Conservation (phyloP, 2,113 vertebrate species). For the Labeo rohita region DNA sequence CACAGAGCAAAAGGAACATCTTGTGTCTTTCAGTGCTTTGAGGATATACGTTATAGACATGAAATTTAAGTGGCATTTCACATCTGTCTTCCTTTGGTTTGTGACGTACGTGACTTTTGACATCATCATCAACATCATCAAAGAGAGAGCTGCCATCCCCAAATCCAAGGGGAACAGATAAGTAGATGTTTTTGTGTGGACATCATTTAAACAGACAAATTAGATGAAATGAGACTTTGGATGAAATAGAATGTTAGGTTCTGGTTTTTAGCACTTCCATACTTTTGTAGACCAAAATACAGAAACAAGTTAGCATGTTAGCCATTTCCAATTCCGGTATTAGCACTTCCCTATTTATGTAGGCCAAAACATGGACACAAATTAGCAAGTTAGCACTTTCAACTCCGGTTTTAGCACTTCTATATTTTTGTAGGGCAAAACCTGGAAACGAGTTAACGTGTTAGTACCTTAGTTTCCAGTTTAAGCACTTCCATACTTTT, state of each 20-base stretch:
- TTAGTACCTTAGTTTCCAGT: no score
- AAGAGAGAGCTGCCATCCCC: neutral
- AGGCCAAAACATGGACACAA: no score
- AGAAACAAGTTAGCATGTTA: no score
- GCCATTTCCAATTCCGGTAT: no score
- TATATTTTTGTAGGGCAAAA: no score
- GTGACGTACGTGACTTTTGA: neutral
- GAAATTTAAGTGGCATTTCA: neutral
- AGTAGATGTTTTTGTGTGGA: neutral
- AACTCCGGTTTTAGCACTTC: no score
- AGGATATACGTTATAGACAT: constrained; percentile 59
- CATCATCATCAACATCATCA: neutral
- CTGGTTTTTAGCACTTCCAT: no score
- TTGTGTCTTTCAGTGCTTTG: constrained; percentile 56
- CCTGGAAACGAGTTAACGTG: no score
- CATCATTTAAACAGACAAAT: neutral
- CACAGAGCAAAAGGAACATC: constrained; percentile 68
- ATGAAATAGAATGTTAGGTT: neutral
- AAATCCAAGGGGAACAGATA: neutral
- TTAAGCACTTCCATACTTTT: no score
- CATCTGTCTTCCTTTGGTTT: constrained; percentile 4
- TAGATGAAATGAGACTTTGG: neutral
- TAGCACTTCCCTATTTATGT: no score
- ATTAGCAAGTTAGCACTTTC: no score
- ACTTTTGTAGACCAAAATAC: no score